A percentile compares a stretch with the other conserved stretches of the same genome.
phyloP scores from a whole-genome alignment of 2,113 vertebrate genomes.

The Labeo rohita region DNA sequence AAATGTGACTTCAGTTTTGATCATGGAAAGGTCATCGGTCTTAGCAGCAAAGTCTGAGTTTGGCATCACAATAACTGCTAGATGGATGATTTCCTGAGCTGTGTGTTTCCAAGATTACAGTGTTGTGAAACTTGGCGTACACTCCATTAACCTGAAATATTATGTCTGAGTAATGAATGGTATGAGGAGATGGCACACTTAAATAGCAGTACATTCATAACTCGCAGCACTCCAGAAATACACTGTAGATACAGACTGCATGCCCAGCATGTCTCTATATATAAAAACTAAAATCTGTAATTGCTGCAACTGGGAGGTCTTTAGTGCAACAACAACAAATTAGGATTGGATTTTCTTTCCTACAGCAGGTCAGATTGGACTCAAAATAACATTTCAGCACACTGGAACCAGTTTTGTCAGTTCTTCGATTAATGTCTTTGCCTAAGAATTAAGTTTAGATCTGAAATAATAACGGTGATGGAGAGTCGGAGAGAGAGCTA shows the following conservation, averaged over 20 bases:
- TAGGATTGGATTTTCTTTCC: not conserved
- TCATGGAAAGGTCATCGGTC: constrained; percentile 29
- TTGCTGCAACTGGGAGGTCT: constrained; percentile 12
- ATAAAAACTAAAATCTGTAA: not conserved
- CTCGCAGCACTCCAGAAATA: constrained; percentile 3
- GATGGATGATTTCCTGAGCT: constrained; percentile 22
- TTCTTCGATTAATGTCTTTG: not conserved
- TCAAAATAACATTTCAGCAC: not conserved
- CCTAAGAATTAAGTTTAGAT: not conserved
- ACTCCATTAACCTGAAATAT: constrained; percentile 35
- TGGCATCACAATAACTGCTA: constrained; percentile 31
- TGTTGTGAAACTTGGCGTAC: not conserved
- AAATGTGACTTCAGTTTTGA: constrained; percentile 35
- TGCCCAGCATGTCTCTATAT: constrained; percentile 1
- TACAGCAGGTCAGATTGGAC: not conserved
- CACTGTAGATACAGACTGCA: not conserved
- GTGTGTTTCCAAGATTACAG: constrained; percentile 31
- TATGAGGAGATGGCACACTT: not conserved
- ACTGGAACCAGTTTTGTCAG: not conserved
- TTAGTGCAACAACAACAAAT: not conserved
- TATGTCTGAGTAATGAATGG: constrained; percentile 8
- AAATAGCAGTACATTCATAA: not conserved
- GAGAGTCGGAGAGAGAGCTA: too few species aligned
- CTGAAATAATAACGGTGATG: not conserved
- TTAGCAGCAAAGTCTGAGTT: not conserved